These are phyloP conservation scores for Bicyclus anynana DNA, from an alignment of 1,140 invertebrate genomes.

Conservation along the genomic window DNA sequence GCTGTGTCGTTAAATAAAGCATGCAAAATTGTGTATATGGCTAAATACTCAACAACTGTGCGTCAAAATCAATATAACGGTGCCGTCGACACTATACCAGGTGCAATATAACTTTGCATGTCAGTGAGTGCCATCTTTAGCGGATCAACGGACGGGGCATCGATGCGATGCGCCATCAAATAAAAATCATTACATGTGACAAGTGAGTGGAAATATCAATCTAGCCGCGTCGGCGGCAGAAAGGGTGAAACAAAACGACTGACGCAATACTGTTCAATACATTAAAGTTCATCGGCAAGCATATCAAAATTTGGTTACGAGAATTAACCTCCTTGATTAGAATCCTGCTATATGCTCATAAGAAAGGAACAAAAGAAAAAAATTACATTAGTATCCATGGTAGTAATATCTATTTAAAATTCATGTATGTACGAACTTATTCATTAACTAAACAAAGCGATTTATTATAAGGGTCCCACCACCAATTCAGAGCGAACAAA, in stretches of 20 bases:
- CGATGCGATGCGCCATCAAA: slow-evolving; percentile 51
- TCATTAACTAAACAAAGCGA: slow-evolving; percentile 21
- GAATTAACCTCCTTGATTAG: slow-evolving; percentile 72
- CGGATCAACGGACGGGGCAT: slow-evolving; percentile 40
- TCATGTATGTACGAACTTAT: slow-evolving; percentile 13
- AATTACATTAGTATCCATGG: slow-evolving; percentile 69
- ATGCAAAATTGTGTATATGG: slow-evolving; percentile 77
- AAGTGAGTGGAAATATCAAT: slow-evolving; percentile 78
- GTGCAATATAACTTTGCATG: slow-evolving; percentile 80
- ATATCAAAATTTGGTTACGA: slow-evolving; percentile 70
- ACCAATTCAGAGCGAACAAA: slow-evolving; percentile 40
- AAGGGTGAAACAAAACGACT: slow-evolving; percentile 50
- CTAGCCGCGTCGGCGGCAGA: slow-evolving; percentile 43
- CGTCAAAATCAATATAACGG: slow-evolving; percentile 80
- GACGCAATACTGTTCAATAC: slow-evolving; percentile 50
- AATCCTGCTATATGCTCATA: slow-evolving; percentile 74
- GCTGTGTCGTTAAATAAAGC: slow-evolving; percentile 74
- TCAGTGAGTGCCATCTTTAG: slow-evolving; percentile 79
- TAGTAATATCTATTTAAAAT: slow-evolving; percentile 34
- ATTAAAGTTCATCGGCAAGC: slow-evolving; percentile 67
- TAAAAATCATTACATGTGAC: slow-evolving; percentile 84
- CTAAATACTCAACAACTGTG: slow-evolving; percentile 79
- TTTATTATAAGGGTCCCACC: slow-evolving; percentile 39
- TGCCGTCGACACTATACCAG: slow-evolving; percentile 80
- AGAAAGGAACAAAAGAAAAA: slow-evolving; percentile 71